Conservation (phyloP, 2,797 vertebrate species). For the Megaceryle alcyon region DNA sequence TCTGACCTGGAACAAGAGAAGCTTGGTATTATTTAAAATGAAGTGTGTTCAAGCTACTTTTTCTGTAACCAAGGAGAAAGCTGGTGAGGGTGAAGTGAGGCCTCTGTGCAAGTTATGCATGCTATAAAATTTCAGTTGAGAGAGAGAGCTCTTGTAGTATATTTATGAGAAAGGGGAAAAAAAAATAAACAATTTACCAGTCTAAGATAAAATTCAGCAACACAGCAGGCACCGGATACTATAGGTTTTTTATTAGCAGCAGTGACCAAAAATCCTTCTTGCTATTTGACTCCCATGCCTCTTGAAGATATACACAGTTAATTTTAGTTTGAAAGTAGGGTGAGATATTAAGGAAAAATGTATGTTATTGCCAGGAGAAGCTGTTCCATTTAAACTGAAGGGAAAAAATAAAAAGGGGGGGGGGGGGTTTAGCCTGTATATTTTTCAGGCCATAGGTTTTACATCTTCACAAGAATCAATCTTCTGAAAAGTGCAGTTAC, state of each 20-base stretch:
- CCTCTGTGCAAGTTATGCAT: neutral
- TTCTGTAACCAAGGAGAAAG: neutral
- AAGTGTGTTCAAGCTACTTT: neutral
- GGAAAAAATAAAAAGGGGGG: accelerated
- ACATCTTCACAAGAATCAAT: neutral
- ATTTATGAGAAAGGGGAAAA: neutral
- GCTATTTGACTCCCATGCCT: neutral
- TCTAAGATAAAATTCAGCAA: neutral
- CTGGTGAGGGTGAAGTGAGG: neutral
- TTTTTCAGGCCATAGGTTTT: neutral
- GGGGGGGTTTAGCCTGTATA: neutral
- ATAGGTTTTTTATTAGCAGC: neutral
- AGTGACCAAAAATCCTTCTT: neutral
- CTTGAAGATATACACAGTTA: neutral
- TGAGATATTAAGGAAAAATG: neutral
- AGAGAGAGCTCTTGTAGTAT: neutral
- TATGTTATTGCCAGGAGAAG: neutral
- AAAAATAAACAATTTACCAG: neutral
- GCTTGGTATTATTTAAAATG: neutral
- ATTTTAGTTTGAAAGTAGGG: neutral
- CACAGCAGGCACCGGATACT: neutral
- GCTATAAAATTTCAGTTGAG: neutral
- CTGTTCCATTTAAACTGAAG: neutral
- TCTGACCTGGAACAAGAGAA: neutral
- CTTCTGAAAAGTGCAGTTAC: neutral